Evolutionary conservation across 2,888 invertebrate species (phyloP).

Genomic region (Podotricha telesiphe): DNA sequence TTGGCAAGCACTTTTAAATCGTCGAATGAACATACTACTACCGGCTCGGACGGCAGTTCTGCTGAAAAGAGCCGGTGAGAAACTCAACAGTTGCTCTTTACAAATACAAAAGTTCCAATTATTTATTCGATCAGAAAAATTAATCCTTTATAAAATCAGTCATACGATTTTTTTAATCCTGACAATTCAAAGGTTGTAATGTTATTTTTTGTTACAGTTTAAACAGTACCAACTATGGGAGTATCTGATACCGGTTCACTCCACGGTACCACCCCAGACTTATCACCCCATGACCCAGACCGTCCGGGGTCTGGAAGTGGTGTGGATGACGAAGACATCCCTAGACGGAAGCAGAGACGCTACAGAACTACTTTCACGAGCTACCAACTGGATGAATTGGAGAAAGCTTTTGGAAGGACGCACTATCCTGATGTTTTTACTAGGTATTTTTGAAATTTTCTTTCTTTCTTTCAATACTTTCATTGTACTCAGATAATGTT

Average conservation of each 20-base stretch:
- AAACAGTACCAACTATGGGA: conserved; percentile 63
- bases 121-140: too few relatives aligned
- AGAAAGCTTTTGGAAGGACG: conserved; percentile 98
- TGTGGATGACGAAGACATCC: conserved; percentile 89
- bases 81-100: too few relatives aligned
- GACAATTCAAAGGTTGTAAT: background rate
- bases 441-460: conserved; percentile 81
- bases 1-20: too few relatives aligned
- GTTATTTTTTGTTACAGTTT: conserved; percentile 52
- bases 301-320: conserved; percentile 72
- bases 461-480: too few relatives aligned
- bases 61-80: too few relatives aligned
- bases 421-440: conserved; percentile 99
- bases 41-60: too few relatives aligned
- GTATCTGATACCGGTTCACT: conserved; percentile 73
- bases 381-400: conserved; percentile 96
- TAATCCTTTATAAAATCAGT: too few relatives aligned
- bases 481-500: too few relatives aligned
- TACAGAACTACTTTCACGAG: conserved; percentile 97
- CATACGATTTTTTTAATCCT: background rate
- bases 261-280: conserved; percentile 68
- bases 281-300: conserved; percentile 64
- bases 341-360: conserved; percentile 94
- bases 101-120: too few relatives aligned
- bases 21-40: too few relatives aligned